A percentile compares a stretch with the other conserved stretches of the same genome.
phyloP scores from a whole-genome alignment of 2,888 invertebrate species.

The Rhingia rostrata region DNA sequence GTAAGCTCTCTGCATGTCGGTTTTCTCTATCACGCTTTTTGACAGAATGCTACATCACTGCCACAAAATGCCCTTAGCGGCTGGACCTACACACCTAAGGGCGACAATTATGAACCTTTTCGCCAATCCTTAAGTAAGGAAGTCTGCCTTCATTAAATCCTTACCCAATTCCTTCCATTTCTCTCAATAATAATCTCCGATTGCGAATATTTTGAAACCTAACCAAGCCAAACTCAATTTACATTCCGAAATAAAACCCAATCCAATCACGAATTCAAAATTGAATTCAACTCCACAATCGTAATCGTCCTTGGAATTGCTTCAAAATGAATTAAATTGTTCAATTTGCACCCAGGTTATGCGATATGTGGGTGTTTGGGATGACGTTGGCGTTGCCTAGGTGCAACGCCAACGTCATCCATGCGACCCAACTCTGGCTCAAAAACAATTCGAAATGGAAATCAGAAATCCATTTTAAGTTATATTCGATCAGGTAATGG shows the following conservation, averaged over 20 bases:
- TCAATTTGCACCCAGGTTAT: slow-evolving; percentile 24
- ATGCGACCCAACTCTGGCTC: background rate
- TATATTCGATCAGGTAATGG: slow-evolving; percentile 37
- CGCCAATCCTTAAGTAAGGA: too few relatives aligned
- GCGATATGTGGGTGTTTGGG: background rate
- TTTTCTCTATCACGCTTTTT: too few relatives aligned
- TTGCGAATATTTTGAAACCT: too few relatives aligned
- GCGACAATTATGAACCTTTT: too few relatives aligned
- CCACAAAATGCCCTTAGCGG: too few relatives aligned
- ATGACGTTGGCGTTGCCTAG: too few relatives aligned
- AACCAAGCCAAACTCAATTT: slow-evolving; percentile 14
- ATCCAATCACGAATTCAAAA: slow-evolving; percentile 41
- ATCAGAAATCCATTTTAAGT: slow-evolving; percentile 46
- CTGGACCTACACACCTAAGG: too few relatives aligned
- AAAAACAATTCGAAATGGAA: slow-evolving; percentile 20
- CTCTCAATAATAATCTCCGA: too few relatives aligned
- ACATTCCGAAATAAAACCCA: slow-evolving; percentile 25
- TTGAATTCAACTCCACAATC: slow-evolving; percentile 40
- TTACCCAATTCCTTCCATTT: too few relatives aligned
- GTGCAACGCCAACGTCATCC: background rate
- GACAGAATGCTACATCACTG: too few relatives aligned
- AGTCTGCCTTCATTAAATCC: too few relatives aligned
- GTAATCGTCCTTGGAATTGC: slow-evolving; percentile 16
- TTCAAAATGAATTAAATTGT: slow-evolving; percentile 44
- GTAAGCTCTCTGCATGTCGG: too few relatives aligned